Percentiles rank a stretch among this genome's conserved stretches.
phyloP scores from a whole-genome alignment of 2,797 vertebrate genomes.

The Spea hammondii region DNA sequence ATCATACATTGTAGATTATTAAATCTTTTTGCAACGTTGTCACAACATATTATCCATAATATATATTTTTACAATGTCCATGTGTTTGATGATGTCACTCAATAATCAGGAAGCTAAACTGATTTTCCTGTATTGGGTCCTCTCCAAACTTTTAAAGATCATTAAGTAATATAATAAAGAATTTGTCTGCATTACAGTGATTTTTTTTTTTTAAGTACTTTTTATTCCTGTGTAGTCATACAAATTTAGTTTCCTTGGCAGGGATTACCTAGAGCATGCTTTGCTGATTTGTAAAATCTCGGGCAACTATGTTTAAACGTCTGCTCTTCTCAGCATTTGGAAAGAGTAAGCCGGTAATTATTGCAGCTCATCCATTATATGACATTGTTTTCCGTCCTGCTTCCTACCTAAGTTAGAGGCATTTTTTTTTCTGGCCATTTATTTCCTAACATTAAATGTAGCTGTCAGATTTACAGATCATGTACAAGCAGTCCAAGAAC shows the following conservation, averaged over 20 bases:
- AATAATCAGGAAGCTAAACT: no score
- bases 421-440: slow-evolving; percentile 2
- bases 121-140: no score
- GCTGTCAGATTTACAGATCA: slow-evolving; percentile 4
- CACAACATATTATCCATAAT: no score
- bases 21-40: no score
- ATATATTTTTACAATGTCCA: no score
- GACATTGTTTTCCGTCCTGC: slow-evolving; percentile 24
- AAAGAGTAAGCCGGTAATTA: slow-evolving; percentile 5
- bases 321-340: not conserved
- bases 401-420: slow-evolving; percentile 28
- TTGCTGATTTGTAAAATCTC: not conserved
- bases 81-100: no score
- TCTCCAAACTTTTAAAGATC: no score
- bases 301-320: not conserved
- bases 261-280: slow-evolving; percentile 1
- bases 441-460: not conserved
- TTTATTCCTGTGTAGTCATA: no score
- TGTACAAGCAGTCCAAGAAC: slow-evolving; percentile 4
- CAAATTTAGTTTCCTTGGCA: not conserved
- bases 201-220: no score
- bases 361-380: not conserved
- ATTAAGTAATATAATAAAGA: no score
- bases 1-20: no score
- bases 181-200: no score